Base-by-base conservation (phyloP, 2,113 vertebrate species). In the Pontoporia blainvillei region DNA sequence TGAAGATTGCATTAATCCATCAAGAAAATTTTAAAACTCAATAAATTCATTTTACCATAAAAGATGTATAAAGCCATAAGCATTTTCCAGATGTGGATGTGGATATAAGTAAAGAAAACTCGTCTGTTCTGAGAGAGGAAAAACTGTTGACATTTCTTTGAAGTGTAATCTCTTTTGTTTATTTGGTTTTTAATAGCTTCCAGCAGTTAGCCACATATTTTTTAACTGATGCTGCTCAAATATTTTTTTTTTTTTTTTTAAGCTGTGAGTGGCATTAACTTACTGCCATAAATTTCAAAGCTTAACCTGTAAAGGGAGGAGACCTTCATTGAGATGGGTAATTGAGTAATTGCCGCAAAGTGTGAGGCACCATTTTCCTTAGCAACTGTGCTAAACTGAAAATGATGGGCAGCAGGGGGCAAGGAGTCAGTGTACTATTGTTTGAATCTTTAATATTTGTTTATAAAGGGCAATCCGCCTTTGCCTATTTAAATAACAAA, bases 131-230 rank as follows among this genome's bases (percentile, higher is more conserved):
- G 98, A 98, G 98, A 98, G 97, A 99, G 98, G 98, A 98, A 99
- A 99, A 99, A 98, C 98, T 98, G 99, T 98, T 98, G 98, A 99
- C 99, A 98, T 99, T 98, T 99, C 99, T 99, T 98, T 99, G 99
- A 99, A 99, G 99, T 99, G 98, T 98, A 99, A 99, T 99, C 98
- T 99, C 98, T 99, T 99, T 99, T 99, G 98, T 99, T 99, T 99
- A 99, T 98, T 98, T 98, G 98, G 98, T 94, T 98, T 98, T 98
- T 99, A 99, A 99, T 99, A 98, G 98, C 98, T 99, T 99, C 99
- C 99, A 99, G 99, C 98, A 99, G 98, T 98, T 98, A 98, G 98
- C 98, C 98, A 98, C 98, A 99, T 99, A 99, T 98, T 99, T 99
- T 98, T 98, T 98, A 98, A 98, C 98, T 99, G 98, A 99, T 98